Evolutionary conservation across 2,113 vertebrate species (phyloP).

Genomic region (Chelonoidis abingdonii): DNA sequence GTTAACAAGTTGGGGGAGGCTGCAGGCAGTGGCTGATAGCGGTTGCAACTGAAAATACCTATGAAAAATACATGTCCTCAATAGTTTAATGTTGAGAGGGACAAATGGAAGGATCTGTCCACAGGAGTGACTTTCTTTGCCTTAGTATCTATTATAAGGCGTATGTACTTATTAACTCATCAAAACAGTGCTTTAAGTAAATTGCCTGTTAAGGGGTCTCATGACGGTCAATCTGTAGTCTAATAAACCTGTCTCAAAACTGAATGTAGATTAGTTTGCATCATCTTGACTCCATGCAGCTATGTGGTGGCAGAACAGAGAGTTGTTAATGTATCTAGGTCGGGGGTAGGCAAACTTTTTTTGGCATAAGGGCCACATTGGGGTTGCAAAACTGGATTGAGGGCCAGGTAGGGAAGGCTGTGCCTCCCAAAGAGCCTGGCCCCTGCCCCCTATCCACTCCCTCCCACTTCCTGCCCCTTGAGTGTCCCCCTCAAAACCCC

Average conservation of each 20-base stretch:
- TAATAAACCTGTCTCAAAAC: neutral
- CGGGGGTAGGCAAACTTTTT: too few relatives aligned
- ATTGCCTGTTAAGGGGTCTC: neutral
- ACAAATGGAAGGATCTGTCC: neutral
- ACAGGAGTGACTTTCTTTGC: neutral
- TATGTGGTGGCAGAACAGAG: neutral
- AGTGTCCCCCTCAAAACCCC: too few relatives aligned
- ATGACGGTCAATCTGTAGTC: neutral
- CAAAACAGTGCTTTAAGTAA: neutral
- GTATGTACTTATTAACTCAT: rapidly evolving
- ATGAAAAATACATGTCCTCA: neutral
- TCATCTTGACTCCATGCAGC: neutral
- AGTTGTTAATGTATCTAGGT: neutral
- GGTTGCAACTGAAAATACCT: neutral
- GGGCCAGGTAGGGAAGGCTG: too few relatives aligned
- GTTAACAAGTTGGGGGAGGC: neutral
- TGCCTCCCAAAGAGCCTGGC: too few relatives aligned
- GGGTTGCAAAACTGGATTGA: too few relatives aligned
- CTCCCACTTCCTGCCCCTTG: too few relatives aligned
- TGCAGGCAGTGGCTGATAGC: neutral
- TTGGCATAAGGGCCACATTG: too few relatives aligned
- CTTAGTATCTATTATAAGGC: neutral
- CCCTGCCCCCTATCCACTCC: too few relatives aligned
- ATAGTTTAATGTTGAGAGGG: neutral
- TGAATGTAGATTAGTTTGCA: neutral